phyloP scores from a whole-genome alignment of 1,140 invertebrate species.

The Drosophila guanche region DNA sequence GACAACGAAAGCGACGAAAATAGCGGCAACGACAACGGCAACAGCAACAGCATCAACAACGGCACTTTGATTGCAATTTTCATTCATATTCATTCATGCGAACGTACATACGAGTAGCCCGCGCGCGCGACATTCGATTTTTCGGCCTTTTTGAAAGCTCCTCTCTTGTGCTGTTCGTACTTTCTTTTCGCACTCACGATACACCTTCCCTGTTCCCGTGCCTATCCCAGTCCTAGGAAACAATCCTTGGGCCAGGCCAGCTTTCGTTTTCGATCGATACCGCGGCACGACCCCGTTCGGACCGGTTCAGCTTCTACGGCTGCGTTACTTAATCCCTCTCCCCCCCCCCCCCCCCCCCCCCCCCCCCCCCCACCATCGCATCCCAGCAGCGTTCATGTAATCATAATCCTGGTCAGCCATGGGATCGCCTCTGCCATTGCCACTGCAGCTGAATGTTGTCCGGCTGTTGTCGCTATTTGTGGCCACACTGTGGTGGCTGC shows the following conservation, averaged over 20 bases:
- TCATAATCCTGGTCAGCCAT: conserved; percentile 66
- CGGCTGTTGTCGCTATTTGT: conserved; percentile 25
- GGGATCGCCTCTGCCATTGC: conserved; percentile 39
- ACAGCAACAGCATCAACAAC: conserved; percentile 3
- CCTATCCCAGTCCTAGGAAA: too few relatives aligned
- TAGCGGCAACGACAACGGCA: not conserved
- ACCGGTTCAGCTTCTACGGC: conserved; percentile 64
- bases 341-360: too few relatives aligned
- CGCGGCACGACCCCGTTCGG: conserved; percentile 14
- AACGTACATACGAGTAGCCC: conserved; percentile 17
- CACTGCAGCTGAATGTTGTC: conserved; percentile 52
- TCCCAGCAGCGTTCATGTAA: conserved; percentile 56
- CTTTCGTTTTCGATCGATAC: conserved; percentile 63
- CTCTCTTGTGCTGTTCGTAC: conserved; percentile 27
- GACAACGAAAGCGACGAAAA: conserved; percentile 13
- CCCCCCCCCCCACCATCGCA: too few relatives aligned
- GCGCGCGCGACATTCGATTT: conserved; percentile 1
- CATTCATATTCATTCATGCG: conserved; percentile 70
- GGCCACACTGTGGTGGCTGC: conserved; percentile 4
- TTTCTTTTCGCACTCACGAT: conserved; percentile 37
- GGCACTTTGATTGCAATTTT: conserved; percentile 59
- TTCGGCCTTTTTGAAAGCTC: conserved; percentile 52
- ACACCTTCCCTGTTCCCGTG: too few relatives aligned
- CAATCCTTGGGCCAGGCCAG: conserved; percentile 52
- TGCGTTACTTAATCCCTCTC: conserved; percentile 57